Evolutionary conservation across 2,797 vertebrate genomes (phyloP).

Genomic region (Antrozous pallidus): DNA sequence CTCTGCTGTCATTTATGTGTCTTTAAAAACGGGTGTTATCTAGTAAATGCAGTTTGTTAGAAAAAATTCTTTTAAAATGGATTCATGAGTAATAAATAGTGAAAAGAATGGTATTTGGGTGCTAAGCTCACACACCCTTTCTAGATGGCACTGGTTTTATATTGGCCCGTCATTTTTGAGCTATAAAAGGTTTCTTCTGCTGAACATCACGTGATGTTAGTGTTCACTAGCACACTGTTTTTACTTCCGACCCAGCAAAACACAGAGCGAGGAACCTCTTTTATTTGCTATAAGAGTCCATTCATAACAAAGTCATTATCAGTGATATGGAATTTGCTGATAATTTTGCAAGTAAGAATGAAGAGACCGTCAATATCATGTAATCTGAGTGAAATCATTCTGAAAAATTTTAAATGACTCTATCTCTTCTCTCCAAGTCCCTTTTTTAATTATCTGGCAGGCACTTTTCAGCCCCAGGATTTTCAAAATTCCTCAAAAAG

Average conservation of each 20-base stretch:
- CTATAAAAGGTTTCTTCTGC: not conserved
- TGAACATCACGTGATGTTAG: not conserved
- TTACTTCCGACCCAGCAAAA: not conserved
- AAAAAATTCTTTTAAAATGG: not conserved
- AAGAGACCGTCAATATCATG: not conserved
- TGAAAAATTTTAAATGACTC: not conserved
- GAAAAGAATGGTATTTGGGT: not conserved
- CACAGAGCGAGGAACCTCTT: not conserved
- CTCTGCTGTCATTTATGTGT: not conserved
- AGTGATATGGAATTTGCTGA: not conserved
- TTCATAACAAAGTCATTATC: not conserved
- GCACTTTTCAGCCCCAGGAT: not conserved
- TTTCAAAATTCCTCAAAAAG: not conserved
- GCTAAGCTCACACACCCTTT: not conserved
- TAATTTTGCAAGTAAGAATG: not conserved
- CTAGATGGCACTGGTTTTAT: slow-evolving; percentile 30
- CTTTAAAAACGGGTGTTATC: not conserved
- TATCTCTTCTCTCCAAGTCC: not conserved
- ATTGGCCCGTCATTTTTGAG: not conserved
- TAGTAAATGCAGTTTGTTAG: not conserved
- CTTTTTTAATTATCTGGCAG: not conserved
- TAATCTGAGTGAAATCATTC: not conserved
- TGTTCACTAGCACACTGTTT: not conserved
- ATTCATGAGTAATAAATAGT: not conserved
- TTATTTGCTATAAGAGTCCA: not conserved